These are phyloP conservation scores for Maniola jurtina DNA, from an alignment of 1,140 invertebrate genomes.

Conservation along the genomic window DNA sequence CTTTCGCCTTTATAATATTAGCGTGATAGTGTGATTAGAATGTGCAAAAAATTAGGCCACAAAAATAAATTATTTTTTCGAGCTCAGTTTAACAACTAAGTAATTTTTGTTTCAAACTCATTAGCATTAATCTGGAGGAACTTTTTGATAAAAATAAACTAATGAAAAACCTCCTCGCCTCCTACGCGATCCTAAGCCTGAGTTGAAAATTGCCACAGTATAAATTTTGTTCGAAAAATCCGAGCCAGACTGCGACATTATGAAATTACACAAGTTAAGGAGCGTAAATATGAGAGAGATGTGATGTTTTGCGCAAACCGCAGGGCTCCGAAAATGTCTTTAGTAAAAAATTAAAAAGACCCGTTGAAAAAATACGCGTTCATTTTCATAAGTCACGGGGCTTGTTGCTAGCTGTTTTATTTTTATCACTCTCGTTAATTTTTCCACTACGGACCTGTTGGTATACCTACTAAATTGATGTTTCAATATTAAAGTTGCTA, in stretches of 20 bases:
- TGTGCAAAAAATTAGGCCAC: not conserved
- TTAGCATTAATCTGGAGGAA: not conserved
- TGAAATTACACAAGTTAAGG: slow-evolving; percentile 45
- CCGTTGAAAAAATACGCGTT: slow-evolving; percentile 50
- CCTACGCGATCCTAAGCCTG: not conserved
- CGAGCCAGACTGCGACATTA: slow-evolving; percentile 31
- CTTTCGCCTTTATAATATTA: too few relatives aligned
- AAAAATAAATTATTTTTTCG: not conserved
- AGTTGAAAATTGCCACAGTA: slow-evolving; percentile 1
- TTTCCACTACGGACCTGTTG: slow-evolving; percentile 32
- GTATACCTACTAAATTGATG: not conserved
- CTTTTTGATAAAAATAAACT: not conserved
- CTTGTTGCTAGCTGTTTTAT: slow-evolving; percentile 32
- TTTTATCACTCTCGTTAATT: slow-evolving; percentile 48
- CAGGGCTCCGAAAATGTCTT: slow-evolving; percentile 59
- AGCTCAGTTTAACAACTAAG: not conserved
- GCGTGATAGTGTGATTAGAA: too few relatives aligned
- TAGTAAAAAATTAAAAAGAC: slow-evolving; percentile 51
- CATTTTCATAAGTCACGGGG: slow-evolving; percentile 50
- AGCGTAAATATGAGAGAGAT: slow-evolving; percentile 45
- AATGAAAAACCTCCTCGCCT: not conserved
- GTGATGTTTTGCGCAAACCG: slow-evolving; percentile 54
- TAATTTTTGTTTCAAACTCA: not conserved
- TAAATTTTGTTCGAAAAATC: slow-evolving; percentile 17
- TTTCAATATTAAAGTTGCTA: too few relatives aligned